These are phyloP conservation scores for Chlorocebus sabaeus DNA, from an alignment of 2,113 vertebrate species.

Conservation along the genomic window DNA sequence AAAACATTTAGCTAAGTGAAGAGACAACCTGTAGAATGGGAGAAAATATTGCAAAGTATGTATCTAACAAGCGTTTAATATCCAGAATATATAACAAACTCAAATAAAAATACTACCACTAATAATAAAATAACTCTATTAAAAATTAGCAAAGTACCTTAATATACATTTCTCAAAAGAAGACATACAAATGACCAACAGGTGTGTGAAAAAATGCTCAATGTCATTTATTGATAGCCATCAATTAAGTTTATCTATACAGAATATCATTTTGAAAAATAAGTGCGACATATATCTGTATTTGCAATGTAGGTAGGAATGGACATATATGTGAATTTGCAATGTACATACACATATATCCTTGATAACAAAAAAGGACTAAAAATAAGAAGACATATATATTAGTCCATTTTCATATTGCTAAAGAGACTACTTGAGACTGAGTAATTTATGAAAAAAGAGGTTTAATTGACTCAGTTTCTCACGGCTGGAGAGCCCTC, in stretches of 20 bases:
- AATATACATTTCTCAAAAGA: not conserved
- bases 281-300: not conserved
- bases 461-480: too few species aligned
- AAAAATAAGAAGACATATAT: not conserved
- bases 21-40: not conserved
- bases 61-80: not conserved
- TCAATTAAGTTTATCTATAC: not conserved
- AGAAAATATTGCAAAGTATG: not conserved
- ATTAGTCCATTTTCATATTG: too few species aligned
- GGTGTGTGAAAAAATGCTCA: not conserved
- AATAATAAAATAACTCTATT: not conserved
- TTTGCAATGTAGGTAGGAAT: not conserved
- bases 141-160: not conserved
- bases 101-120: not conserved
- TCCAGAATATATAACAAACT: not conserved
- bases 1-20: not conserved
- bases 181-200: not conserved
- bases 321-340: not conserved
- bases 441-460: too few species aligned
- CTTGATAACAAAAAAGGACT: not conserved
- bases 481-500: too few species aligned
- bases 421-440: too few species aligned
- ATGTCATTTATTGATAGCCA: not conserved
- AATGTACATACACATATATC: not conserved
- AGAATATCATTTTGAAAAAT: not conserved